phyloP scores from a whole-genome alignment of 2,797 vertebrate genomes.

The Carduelis carduelis region DNA sequence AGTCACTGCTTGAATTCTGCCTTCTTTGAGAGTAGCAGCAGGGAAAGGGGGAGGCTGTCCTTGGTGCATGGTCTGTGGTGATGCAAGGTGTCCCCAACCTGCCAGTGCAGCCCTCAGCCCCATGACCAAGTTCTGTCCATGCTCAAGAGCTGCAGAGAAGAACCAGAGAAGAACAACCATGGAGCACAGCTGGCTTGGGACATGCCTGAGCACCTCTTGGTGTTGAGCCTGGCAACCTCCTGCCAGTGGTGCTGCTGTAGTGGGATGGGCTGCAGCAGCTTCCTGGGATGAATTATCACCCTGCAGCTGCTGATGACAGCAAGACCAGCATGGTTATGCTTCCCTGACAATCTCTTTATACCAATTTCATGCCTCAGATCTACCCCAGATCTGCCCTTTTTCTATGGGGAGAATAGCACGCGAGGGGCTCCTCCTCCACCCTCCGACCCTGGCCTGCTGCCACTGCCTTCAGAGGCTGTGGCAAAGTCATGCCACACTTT shows the following conservation, averaged over 20 bases:
- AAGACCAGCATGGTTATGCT: background rate
- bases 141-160: background rate
- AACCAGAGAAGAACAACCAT: rapidly evolving
- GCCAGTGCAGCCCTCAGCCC: background rate
- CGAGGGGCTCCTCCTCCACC: constrained; percentile 9
- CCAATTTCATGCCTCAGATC: constrained; percentile 26
- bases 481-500: constrained; percentile 58
- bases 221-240: background rate
- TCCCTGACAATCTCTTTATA: constrained; percentile 20
- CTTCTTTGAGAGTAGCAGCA: background rate
- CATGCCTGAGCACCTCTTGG: rapidly evolving
- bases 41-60: background rate
- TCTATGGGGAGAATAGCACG: background rate
- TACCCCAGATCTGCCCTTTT: constrained; percentile 11
- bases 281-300: background rate
- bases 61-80: rapidly evolving
- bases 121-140: rapidly evolving
- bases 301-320: background rate
- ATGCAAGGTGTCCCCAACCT: background rate
- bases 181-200: background rate
- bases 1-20: background rate
- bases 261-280: background rate
- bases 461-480: background rate
- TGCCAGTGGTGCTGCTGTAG: background rate
- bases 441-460: background rate